Evolutionary conservation across 2,797 vertebrate genomes (phyloP), one percentile per base, ranked within the genome.

Genomic region (Alectoris magna): DNA sequence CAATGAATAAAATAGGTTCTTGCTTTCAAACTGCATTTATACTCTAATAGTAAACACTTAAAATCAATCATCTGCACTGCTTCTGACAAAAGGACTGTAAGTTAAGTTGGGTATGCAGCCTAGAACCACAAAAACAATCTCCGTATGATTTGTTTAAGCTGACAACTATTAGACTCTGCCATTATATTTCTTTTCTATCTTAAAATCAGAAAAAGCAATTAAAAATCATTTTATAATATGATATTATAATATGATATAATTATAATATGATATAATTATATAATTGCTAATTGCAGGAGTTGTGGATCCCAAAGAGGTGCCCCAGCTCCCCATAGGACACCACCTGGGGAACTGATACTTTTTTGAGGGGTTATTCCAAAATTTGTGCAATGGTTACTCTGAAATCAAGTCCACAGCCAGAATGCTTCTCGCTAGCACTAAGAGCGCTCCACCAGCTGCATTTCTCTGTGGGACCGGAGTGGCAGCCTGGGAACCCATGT

Each of bases 1-100:
- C 84, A 66, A 74, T 79, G 8, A 91, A 74, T 48, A 86, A 91
- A 90, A 78, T 27, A 62, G 4, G 26, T 48, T 93, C 85, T 74
- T 76, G 62, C 27, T 92, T 91, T 93, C 62, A 70, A 4, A 58
- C 60, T 91, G 41, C 26, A 74, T 90, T 95, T 68, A 49, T n/a
- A 59, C 59, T 64, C 72, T 18, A n/a, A 19, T 2, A 87, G 36
- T 44, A 93, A 93, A 84, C 5, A 91, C 10, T 91, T 62, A 51
- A 77, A 74, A 90, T 64, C 84, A 78, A 83, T 59, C 76, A 83
- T 59, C 76, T 93, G 34, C 70, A 21, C 8, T 68, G 29, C 44
- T 75, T 60, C 79, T 89, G 64, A 73, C 43, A 89, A 58, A 60
- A 78, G 44, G 43, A 29, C 8, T 17, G 38, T 2, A 7, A 43